Evolutionary conservation across 2,113 vertebrate species (phyloP), one percentile per base, ranked within the genome.

Genomic region (Cyprinus carpio): DNA sequence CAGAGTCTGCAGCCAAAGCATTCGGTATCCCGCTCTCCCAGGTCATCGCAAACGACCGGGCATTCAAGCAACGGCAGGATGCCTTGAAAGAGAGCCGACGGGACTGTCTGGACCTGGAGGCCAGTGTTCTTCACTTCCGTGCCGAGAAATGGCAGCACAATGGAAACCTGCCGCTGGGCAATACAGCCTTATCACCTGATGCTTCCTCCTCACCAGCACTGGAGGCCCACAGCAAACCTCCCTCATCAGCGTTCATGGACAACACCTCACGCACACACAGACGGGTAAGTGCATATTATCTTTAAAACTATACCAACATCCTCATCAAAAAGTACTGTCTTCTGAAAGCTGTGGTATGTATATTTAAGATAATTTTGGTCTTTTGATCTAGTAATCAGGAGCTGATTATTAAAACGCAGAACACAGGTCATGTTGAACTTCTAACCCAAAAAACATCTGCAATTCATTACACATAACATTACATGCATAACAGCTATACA

Each of bases 51-150:
- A 95, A 96, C 0, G 96, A 97, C 90, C 91, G 92, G 0, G 93
- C 92, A 13, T 82, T 89, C 88, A 94, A 93, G 62, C 95, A 92
- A 29, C 92, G 92, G 27, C 95, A 95, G 91, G 95, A 96, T 0
- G 95, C 92, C 0, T 87, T 95, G 89, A 95, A 93, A 87, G 94
- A 85, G 89, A 95, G 95, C 89, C 89, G 96, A 6, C 91, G 96
- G 0, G 94, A 95, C 84, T 96, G 96, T 72, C 91, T 96, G 84
- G 95, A 96, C 86, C 92, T 97, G 90, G 96, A 97, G 87, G 94
- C 94, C 2, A 95, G 95, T 0, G 90, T 97, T 23, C 88, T 94
- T 1, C 92, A 64, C 4, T 97, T 97, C 83, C 90, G 93, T 40
- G 95, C 96, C 0, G 93, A 95, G 92, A 95, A 95, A 86, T 90